phyloP scores from a whole-genome alignment of 2,888 invertebrate genomes.

The Apoderus coryli region DNA sequence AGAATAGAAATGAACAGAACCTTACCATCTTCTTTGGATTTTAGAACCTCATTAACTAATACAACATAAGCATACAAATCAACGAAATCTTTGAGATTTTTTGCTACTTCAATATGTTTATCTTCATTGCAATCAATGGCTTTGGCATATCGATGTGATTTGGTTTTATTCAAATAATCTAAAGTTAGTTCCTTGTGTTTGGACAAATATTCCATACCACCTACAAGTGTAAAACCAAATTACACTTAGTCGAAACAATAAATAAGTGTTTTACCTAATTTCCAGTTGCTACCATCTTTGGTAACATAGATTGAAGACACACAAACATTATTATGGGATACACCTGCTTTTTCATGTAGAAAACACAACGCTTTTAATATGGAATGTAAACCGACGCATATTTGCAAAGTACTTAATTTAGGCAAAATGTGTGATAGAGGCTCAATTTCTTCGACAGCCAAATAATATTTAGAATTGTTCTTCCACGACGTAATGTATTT shows the following conservation, averaged over 20 bases:
- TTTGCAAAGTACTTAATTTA: slow-evolving; percentile 58
- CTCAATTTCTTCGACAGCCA: slow-evolving; percentile 70
- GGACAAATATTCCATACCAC: slow-evolving; percentile 70
- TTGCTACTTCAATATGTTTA: slow-evolving; percentile 32
- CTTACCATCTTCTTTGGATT: slow-evolving; percentile 41
- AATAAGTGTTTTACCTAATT: too few species aligned
- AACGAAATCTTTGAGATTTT: slow-evolving; percentile 39
- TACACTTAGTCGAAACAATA: too few species aligned
- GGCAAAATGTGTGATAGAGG: slow-evolving; percentile 55
- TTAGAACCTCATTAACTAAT: slow-evolving; percentile 59
- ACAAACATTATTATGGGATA: slow-evolving; percentile 75
- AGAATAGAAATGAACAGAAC: too few species aligned
- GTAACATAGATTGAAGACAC: slow-evolving; percentile 67
- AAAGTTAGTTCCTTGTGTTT: slow-evolving; percentile 49
- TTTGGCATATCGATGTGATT: slow-evolving; percentile 48
- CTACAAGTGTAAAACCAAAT: too few species aligned
- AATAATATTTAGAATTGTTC: slow-evolving; percentile 55
- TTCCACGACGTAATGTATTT: slow-evolving; percentile 72
- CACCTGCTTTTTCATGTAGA: slow-evolving; percentile 65
- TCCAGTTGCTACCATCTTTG: slow-evolving; percentile 76
- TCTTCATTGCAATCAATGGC: slow-evolving; percentile 60
- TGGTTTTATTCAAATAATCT: slow-evolving; percentile 51
- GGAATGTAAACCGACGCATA: slow-evolving; percentile 71
- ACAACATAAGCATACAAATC: slow-evolving; percentile 68
- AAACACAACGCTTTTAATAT: slow-evolving; percentile 70